phyloP scores from a whole-genome alignment of 2,797 vertebrate genomes.

The Triplophysa yarkandensis region DNA sequence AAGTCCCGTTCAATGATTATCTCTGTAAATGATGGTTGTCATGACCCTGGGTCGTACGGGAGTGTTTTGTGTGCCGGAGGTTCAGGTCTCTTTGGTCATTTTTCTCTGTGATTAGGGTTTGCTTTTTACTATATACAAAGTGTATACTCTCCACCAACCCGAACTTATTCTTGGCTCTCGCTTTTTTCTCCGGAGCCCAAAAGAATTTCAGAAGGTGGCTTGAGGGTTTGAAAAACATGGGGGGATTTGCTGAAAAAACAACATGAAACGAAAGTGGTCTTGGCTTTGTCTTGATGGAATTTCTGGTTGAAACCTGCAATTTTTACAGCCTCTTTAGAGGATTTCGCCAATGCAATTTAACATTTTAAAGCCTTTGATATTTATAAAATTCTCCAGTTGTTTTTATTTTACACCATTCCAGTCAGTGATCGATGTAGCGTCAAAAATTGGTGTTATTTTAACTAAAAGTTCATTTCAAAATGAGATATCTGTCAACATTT shows the following conservation, averaged over 20 bases:
- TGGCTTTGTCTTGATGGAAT: constrained; percentile 54
- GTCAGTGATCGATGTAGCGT: neutral
- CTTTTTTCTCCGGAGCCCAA: constrained; percentile 55
- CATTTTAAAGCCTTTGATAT: constrained; percentile 31
- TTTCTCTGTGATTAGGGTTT: constrained; percentile 8
- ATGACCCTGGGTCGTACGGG: neutral
- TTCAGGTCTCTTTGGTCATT: neutral
- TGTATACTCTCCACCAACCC: constrained; percentile 5
- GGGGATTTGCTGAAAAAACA: constrained; percentile 59
- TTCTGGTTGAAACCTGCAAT: constrained; percentile 34
- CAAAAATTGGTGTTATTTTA: constrained; percentile 33
- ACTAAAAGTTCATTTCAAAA: too few species aligned
- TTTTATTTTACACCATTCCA: constrained; percentile 22
- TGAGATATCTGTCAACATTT: too few species aligned
- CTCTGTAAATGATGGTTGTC: constrained; percentile 22
- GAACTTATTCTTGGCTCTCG: constrained; percentile 59
- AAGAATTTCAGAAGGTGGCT: constrained; percentile 70
- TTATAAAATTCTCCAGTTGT: constrained; percentile 24
- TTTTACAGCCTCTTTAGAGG: constrained; percentile 43
- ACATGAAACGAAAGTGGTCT: constrained; percentile 57
- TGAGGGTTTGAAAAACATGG: constrained; percentile 66
- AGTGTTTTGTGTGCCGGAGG: neutral
- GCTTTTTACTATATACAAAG: neutral
- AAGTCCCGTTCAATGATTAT: constrained; percentile 14
- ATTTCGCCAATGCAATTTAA: constrained; percentile 35